A percentile compares a stretch with the other conserved stretches of the same genome.
These are phyloP conservation scores for Phocoena sinus DNA, from an alignment of 2,113 vertebrate species.

Conservation along the genomic window DNA sequence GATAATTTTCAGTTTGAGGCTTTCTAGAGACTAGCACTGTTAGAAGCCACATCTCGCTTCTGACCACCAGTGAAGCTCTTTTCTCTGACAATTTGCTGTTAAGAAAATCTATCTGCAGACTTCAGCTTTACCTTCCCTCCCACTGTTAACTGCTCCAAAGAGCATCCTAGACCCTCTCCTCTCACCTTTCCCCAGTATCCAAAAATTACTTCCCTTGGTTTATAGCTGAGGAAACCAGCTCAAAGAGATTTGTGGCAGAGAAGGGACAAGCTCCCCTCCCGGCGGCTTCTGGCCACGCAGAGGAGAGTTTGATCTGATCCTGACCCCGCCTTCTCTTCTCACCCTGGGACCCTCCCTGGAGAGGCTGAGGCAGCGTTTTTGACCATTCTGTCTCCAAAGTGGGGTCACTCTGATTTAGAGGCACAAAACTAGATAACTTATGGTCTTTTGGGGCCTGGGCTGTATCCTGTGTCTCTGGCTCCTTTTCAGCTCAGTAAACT, in stretches of 20 bases:
- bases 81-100: neutral
- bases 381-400: neutral
- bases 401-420: neutral
- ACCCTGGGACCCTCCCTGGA: neutral
- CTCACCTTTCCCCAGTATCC: neutral
- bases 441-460: neutral
- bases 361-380: neutral
- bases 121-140: neutral
- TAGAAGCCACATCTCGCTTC: neutral
- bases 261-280: neutral
- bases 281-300: fast-evolving
- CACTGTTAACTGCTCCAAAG: neutral
- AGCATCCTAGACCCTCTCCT: neutral
- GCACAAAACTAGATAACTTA: neutral
- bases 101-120: neutral
- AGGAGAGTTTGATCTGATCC: too few species aligned
- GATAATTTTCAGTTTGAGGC: neutral
- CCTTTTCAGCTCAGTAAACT: neutral
- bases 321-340: neutral
- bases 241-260: neutral
- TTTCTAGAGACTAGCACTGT: neutral
- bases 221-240: neutral
- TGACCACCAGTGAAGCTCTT: neutral
- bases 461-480: neutral
- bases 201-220: neutral